Evolutionary conservation across 92 coral and sea anemone genomes (phyloP).

Genomic region (Isaurus tuberculatus): DNA sequence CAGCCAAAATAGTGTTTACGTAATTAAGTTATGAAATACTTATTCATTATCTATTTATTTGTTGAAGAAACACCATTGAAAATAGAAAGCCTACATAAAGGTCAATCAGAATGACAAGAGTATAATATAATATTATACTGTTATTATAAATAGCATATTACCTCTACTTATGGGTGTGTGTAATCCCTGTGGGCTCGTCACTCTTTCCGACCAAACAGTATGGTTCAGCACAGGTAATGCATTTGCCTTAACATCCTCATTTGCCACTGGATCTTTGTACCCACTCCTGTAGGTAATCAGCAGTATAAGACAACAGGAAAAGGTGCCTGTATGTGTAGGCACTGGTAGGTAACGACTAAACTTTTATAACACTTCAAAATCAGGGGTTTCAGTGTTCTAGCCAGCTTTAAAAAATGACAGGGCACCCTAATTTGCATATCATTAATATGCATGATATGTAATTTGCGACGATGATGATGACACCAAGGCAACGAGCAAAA

Average conservation of each 20-base stretch:
- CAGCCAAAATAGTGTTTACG: no score
- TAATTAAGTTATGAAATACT: no score
- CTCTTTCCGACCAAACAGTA: conserved; percentile 20
- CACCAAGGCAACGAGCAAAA: no score
- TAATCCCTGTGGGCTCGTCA: conserved; percentile 1
- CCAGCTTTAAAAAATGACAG: no score
- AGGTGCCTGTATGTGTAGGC: neutral
- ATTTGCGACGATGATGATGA: neutral
- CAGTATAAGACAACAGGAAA: conserved; percentile 9
- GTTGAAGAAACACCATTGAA: no score
- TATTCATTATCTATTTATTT: no score
- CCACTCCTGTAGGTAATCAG: conserved; percentile 27
- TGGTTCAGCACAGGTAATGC: conserved; percentile 5
- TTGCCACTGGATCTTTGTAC: neutral
- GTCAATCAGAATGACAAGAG: no score
- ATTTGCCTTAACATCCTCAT: neutral
- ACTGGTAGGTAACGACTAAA: neutral
- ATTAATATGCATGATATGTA: no score
- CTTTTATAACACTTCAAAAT: neutral
- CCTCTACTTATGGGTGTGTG: conserved; percentile 25
- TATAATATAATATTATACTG: no score
- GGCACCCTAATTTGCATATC: no score
- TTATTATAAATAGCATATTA: no score
- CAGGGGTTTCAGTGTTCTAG: neutral
- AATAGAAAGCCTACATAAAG: no score